These are phyloP conservation scores for Eremophila alpestris DNA, from an alignment of 2,797 vertebrate species.

Conservation along the genomic window DNA sequence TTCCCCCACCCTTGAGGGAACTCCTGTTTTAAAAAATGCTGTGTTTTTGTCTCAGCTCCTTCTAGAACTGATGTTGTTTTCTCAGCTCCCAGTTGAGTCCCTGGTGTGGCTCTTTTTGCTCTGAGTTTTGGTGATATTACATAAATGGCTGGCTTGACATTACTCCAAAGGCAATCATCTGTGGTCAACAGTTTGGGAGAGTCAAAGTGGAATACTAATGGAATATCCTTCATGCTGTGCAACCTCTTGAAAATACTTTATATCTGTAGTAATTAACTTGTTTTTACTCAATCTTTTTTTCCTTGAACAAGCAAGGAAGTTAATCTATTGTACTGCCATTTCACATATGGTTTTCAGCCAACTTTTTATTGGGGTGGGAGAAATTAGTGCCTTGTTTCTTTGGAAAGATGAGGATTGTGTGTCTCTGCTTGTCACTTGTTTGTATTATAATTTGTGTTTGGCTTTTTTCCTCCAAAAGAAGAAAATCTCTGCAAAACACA, in stretches of 20 bases:
- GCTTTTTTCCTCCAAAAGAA: not conserved
- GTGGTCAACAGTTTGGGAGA: not conserved
- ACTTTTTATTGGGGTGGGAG: rapidly evolving
- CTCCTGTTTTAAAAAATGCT: not conserved
- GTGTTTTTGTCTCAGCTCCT: not conserved
- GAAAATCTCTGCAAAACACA: not conserved
- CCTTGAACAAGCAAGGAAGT: not conserved
- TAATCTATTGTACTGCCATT: not conserved
- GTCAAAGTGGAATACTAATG: not conserved
- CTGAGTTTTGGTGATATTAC: not conserved
- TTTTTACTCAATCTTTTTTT: not conserved
- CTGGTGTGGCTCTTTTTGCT: not conserved
- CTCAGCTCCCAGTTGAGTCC: not conserved
- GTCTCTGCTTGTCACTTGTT: not conserved
- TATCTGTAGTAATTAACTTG: not conserved
- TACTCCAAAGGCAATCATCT: not conserved
- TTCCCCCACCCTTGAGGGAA: not conserved
- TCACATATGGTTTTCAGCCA: not conserved
- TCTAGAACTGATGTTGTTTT: not conserved
- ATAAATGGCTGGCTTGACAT: not conserved
- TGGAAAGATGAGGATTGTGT: not conserved
- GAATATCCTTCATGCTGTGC: not conserved
- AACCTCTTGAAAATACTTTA: not conserved
- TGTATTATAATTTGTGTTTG: not conserved
- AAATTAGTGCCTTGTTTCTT: not conserved